Base-by-base conservation (phyloP, 2,113 vertebrate genomes). In the Willisornis vidua region DNA sequence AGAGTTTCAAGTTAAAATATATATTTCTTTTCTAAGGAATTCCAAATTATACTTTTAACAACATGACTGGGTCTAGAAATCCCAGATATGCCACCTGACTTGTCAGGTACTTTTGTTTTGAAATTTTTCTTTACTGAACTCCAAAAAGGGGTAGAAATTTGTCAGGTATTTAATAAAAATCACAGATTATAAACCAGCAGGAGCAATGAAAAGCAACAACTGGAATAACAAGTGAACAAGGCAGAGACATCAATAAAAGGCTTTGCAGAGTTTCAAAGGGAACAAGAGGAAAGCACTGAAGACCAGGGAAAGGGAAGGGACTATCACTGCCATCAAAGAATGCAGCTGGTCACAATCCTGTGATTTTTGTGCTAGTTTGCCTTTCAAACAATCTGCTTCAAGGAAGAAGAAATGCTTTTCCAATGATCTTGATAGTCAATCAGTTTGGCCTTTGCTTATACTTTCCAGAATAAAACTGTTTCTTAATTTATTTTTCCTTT, bases 401-500 rank as follows among this genome's bases (percentile, higher is more conserved):
- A 82, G 48, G 51, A 62, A 62, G 14, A 70, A 75, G 20, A 19
- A 73, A 82, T 31, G n/a, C 4, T 61, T 82, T 87, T n/a, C 24
- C 54, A 82, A 25, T 95, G 75, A 87, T 89, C 66, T 78, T 80
- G 52, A 55, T 9, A 52, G 54, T 65, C 92, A 78, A 90, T 89
- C 87, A 78, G 37, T 39, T 65, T 85, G 73, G 93, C 59, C 74
- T 92, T 84, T 68, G 48, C 46, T 58, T 39, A 76, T 43, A 67
- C 48, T 58, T 83, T 49, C 37, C 63, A 75, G 63, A 75, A 61
- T 68, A 95, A 87, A 93, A 94, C 57, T 78, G 62, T 81, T 85
- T 73, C 62, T 58, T 75, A 75, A 91, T 96, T 95, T 89, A 66
- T 83, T 96, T 92, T 91, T 91, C 77, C 22, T 95, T 96, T 66